Conservation (phyloP, 2,113 vertebrate genomes). For the Blennius ocellaris region DNA sequence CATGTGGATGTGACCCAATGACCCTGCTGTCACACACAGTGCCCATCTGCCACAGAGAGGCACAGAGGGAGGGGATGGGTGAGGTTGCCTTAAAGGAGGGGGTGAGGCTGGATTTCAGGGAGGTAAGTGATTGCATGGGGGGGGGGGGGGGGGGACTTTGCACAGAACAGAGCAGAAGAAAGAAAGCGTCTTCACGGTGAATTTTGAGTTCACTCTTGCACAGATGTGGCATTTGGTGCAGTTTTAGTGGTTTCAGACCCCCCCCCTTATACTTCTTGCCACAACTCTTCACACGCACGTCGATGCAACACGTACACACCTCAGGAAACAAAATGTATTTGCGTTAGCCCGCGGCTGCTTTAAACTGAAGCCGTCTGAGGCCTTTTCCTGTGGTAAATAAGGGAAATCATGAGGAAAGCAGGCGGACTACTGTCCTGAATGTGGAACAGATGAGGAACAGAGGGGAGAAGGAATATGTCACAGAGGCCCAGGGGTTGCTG, state of each 20-base stretch:
- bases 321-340: constrained; percentile 39
- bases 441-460: constrained; percentile 62
- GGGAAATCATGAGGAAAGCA: constrained; percentile 46
- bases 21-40: constrained; percentile 83
- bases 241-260: constrained; percentile 39
- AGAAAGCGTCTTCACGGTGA: constrained; percentile 72
- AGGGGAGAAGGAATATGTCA: constrained; percentile 44
- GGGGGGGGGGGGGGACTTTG: constrained; percentile 8
- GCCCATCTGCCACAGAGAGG: constrained; percentile 84
- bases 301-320: constrained; percentile 3
- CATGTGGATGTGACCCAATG: constrained; percentile 84
- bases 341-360: constrained; percentile 49
- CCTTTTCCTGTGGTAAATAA: constrained; percentile 54
- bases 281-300: constrained; percentile 13
- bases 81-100: constrained; percentile 19
- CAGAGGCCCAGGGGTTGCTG: neutral
- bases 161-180: constrained; percentile 36
- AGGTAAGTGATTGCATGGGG: constrained; percentile 6
- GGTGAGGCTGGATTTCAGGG: constrained; percentile 19
- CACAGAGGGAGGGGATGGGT: constrained; percentile 61
- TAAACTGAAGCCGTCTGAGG: constrained; percentile 41
- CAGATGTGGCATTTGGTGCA: constrained; percentile 66
- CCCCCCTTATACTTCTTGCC: neutral
- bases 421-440: constrained; percentile 61
- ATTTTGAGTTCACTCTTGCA: constrained; percentile 64